phyloP scores from a whole-genome alignment of 2,797 vertebrate species.

The Sylvilagus floridanus region DNA sequence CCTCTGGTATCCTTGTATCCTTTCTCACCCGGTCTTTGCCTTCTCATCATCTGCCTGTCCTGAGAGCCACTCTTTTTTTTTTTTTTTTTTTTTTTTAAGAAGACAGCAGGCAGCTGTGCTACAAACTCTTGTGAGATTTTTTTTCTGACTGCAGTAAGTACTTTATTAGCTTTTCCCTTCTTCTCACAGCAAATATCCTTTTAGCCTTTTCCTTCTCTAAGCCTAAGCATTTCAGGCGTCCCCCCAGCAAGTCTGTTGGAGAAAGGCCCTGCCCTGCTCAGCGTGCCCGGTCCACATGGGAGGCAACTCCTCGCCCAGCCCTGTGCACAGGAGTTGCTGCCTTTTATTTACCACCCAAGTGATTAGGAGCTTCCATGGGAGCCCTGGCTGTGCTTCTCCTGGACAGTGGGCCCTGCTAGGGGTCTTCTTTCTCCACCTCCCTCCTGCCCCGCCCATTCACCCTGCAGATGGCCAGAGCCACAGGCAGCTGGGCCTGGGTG shows the following conservation, averaged over 20 bases:
- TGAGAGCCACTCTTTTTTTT: neutral
- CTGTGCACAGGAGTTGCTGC: neutral
- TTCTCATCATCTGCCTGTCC: neutral
- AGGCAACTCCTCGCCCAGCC: neutral
- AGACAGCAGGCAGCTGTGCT: neutral
- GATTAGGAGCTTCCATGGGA: neutral
- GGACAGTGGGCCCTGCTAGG: neutral
- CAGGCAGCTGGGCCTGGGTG: neutral
- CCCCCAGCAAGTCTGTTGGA: neutral
- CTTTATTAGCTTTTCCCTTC: neutral
- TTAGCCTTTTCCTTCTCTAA: neutral
- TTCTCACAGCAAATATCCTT: too few species aligned
- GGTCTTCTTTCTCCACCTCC: neutral
- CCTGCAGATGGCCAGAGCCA: neutral
- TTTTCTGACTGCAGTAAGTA: neutral
- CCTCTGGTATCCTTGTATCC: neutral
- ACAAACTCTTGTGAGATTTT: neutral
- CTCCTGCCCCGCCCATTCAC: neutral
- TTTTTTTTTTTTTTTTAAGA: neutral
- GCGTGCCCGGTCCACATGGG: neutral
- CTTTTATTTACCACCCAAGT: neutral
- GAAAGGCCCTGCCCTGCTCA: neutral
- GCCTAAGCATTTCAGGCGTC: neutral
- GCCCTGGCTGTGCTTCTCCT: neutral
- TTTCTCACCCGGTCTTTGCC: neutral